A percentile compares a stretch with the other conserved stretches of the same genome.
Evolutionary conservation across 2,113 vertebrate genomes (phyloP).

Genomic region (Upupa epops): DNA sequence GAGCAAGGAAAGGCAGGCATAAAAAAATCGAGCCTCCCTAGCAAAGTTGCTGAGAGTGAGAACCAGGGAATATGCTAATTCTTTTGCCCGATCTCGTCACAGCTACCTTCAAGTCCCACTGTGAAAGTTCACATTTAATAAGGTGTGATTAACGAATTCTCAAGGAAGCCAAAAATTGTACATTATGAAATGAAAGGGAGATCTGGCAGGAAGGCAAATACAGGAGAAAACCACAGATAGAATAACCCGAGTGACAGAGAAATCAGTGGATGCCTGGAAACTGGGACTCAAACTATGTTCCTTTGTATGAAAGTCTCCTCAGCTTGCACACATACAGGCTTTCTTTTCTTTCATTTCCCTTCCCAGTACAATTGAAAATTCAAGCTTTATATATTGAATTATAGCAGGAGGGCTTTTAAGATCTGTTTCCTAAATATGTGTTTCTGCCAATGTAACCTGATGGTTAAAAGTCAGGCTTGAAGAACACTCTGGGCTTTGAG

Average conservation of each 20-base stretch:
- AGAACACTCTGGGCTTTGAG: neutral
- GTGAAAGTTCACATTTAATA: slow-evolving; percentile 67
- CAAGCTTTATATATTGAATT: neutral
- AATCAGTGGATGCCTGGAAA: slow-evolving; percentile 26
- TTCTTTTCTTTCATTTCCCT: neutral
- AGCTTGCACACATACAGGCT: neutral
- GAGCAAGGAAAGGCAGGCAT: neutral
- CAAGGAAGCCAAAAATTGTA: slow-evolving; percentile 48
- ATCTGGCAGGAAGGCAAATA: slow-evolving; percentile 47
- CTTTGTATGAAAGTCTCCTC: neutral
- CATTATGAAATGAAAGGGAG: slow-evolving; percentile 36
- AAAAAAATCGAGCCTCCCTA: neutral
- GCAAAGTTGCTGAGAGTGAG: neutral
- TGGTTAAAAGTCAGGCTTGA: neutral
- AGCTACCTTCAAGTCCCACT: slow-evolving; percentile 51
- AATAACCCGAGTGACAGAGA: slow-evolving; percentile 7
- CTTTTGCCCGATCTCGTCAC: neutral
- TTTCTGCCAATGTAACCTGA: neutral
- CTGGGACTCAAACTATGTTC: neutral
- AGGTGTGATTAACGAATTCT: slow-evolving; percentile 57
- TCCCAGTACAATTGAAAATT: neutral
- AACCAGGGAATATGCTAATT: neutral
- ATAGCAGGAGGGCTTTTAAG: neutral
- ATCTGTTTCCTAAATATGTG: neutral
- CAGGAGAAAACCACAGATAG: slow-evolving; percentile 34